Base-by-base conservation (phyloP, 2,888 invertebrate genomes). In the Callinectes sapidus region DNA sequence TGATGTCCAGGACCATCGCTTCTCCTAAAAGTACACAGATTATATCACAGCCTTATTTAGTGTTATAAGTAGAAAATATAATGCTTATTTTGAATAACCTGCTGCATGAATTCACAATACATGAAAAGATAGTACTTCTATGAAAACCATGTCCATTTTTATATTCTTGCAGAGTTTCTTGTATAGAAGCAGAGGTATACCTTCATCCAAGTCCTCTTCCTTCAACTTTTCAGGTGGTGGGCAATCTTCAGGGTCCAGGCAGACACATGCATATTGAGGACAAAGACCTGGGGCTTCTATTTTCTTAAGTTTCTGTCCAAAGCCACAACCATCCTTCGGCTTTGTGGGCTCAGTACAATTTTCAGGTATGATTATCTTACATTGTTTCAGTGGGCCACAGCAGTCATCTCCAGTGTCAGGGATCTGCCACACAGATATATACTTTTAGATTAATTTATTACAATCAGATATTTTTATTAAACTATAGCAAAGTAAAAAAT, bases 361-460 rank as follows among this genome's bases (percentile, higher is more conserved):
- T 28, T 87, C 61, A 23, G 89, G 88, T 3, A 89, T 81, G 5
- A 54, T 66, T n/a, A 93, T 86, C 66, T 87, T 85, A 85, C 94
- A 94, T 16, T 93, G 91, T 92, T 94, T 93, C 54, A 71, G 91
- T 61, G 90, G 92, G 0, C 97, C 96, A 95, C 98, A 98, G 95
- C 98, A 98, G 86, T 97, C 96, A 0, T 96, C 96, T 0, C 96
- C 96, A 6, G 96, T 96, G 5, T 96, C 96, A 55, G 97, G 95
- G 8, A 97, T 95, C 95, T 97, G 96, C 39, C 8, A 61, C 16
- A 66, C 3, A n/a, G 42, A 39, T 5, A 48, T 35, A 13, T 54
- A 48, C 0, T 28, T 61, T 61, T 23, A 71, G 13, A 2, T 71
- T n/a, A 71, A 28, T 28, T 71, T n/a, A 1, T 28, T 23, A 61